phyloP scores from a whole-genome alignment of 2,888 invertebrate species.

The Phlogophora meticulosa region DNA sequence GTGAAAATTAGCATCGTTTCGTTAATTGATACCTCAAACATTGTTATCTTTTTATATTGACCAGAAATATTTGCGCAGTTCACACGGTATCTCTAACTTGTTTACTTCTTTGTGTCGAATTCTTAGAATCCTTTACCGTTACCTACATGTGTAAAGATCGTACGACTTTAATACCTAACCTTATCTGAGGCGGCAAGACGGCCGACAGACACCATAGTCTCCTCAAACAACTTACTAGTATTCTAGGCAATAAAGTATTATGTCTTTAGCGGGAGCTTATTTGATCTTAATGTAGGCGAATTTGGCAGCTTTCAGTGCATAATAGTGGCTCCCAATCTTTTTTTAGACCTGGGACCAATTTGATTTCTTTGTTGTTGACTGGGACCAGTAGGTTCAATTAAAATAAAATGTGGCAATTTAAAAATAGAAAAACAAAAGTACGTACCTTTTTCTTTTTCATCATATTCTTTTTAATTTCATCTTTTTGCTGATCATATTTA shows the following conservation, averaged over 20 bases:
- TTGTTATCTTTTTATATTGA: slow-evolving; percentile 58
- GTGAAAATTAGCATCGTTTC: slow-evolving; percentile 37
- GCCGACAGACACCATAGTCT: slow-evolving; percentile 30
- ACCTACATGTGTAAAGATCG: slow-evolving; percentile 15
- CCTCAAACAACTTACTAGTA: slow-evolving; percentile 27
- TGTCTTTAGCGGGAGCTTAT: slow-evolving; percentile 9
- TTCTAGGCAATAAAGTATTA: slow-evolving; percentile 26
- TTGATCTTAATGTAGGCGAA: slow-evolving; percentile 33
- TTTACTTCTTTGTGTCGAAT: slow-evolving; percentile 36
- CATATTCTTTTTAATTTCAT: too few species aligned
- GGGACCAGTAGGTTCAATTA: too few species aligned
- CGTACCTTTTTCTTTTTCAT: too few species aligned
- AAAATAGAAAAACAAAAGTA: too few species aligned
- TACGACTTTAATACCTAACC: slow-evolving; percentile 41
- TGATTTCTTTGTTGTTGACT: too few species aligned
- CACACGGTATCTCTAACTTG: slow-evolving; percentile 37
- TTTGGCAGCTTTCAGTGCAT: slow-evolving; percentile 44
- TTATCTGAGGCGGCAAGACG: slow-evolving; percentile 43
- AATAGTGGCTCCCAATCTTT: too few species aligned
- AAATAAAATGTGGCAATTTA: too few species aligned
- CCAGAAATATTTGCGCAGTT: slow-evolving; percentile 53
- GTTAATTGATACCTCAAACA: slow-evolving; percentile 29
- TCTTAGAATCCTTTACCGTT: slow-evolving; percentile 49
- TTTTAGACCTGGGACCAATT: too few species aligned
- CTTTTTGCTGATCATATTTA: too few species aligned